These are phyloP conservation scores for Selene dorsalis DNA, from an alignment of 2,797 vertebrate species.

Conservation along the genomic window DNA sequence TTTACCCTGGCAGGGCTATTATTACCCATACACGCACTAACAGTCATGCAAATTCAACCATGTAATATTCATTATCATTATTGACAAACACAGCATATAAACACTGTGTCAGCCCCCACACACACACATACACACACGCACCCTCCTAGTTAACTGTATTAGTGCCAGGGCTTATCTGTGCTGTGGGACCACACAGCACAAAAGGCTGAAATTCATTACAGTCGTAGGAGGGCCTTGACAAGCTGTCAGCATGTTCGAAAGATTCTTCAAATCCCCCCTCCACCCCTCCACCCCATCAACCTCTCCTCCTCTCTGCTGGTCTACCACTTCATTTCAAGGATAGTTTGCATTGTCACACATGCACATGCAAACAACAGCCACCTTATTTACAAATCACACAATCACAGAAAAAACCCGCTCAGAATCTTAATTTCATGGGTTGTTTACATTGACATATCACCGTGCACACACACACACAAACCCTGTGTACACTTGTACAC, in stretches of 20 bases:
- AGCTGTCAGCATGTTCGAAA: conserved; percentile 71
- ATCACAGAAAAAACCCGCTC: conserved; percentile 22
- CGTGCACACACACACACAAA: not conserved
- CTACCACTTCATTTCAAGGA: conserved; percentile 58
- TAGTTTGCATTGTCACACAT: conserved; percentile 54
- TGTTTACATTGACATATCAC: conserved; percentile 43
- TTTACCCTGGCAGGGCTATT: not conserved
- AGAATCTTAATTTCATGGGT: conserved; percentile 59
- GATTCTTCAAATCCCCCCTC: conserved; percentile 53
- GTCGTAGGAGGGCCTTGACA: conserved; percentile 76
- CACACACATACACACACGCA: conserved; percentile 14
- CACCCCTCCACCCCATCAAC: not conserved
- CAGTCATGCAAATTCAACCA: conserved; percentile 12
- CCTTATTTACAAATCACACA: conserved; percentile 34
- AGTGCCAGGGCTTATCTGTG: conserved; percentile 64
- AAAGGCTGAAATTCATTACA: conserved; percentile 80
- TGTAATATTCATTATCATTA: conserved; percentile 32
- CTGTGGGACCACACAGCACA: conserved; percentile 67
- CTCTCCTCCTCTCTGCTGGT: conserved; percentile 8
- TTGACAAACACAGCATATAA: conserved; percentile 49
- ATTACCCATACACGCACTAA: not conserved
- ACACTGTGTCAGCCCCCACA: conserved; percentile 31
- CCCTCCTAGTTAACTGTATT: conserved; percentile 60
- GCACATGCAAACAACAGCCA: conserved; percentile 5
- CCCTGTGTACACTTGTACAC: too few species aligned